Evolutionary conservation across 2,888 invertebrate species (phyloP).

Genomic region (Pollenia angustigena): DNA sequence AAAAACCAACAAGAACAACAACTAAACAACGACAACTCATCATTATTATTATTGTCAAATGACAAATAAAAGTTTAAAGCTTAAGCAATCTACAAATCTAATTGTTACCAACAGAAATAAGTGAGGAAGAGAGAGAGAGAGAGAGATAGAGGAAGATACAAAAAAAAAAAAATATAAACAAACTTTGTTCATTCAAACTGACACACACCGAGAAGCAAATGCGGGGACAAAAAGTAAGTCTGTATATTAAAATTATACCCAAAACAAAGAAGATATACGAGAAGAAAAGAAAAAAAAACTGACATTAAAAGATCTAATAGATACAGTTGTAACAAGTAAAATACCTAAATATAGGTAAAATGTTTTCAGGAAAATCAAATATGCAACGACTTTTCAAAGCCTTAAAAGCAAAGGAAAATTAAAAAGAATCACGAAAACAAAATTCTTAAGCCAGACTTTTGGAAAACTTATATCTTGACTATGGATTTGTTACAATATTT

Average conservation of each 20-base stretch:
- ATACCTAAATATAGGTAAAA: conserved; percentile 44
- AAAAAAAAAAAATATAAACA: conserved; percentile 9
- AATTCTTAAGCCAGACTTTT: too few species aligned
- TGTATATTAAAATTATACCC: conserved; percentile 45
- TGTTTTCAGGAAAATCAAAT: not conserved
- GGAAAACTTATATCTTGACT: too few species aligned
- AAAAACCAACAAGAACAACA: conserved; percentile 17
- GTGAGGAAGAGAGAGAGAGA: not conserved
- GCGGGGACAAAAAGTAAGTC: conserved; percentile 2
- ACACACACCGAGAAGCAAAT: not conserved
- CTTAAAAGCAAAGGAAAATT: not conserved
- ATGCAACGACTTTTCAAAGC: conserved; percentile 33
- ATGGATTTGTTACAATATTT: too few species aligned
- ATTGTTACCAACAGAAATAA: conserved; percentile 64
- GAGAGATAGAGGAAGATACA: not conserved
- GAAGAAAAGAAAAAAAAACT: conserved; percentile 17
- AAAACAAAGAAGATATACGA: conserved; percentile 37
- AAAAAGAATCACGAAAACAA: not conserved
- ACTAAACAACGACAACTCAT: conserved; percentile 45
- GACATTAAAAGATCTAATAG: conserved; percentile 67
- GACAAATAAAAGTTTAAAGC: conserved; percentile 73
- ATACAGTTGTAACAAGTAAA: conserved; percentile 41
- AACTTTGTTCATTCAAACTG: conserved; percentile 43
- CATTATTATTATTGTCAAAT: conserved; percentile 70
- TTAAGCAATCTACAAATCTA: conserved; percentile 73